Base-by-base conservation (phyloP, 1,140 invertebrate species). In the Andrena cerasifolii region DNA sequence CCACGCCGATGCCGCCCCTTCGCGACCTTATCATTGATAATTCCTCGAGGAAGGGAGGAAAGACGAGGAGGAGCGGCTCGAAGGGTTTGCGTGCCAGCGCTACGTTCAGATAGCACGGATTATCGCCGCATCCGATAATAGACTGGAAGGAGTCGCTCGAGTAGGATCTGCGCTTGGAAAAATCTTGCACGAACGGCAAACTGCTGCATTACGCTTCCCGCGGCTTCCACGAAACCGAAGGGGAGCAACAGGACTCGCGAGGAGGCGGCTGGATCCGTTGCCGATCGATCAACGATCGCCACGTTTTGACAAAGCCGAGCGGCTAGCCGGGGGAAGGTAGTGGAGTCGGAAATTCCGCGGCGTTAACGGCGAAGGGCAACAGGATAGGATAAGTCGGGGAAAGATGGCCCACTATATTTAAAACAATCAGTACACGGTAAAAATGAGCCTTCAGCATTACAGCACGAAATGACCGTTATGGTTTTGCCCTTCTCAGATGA, bases 21-120 rank as follows among this genome's bases (percentile, higher is more conserved):
- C 62, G 68, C 59, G 65, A 74, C 76, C 71, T 76, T 84, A 72
- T 84, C 82, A 66, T 75, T 75, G 76, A 75, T 83, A 74, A 83
- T 83, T 74, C 51, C 51, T 28, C 36, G 68, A 21, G 36, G 5
- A 28, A 14, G 2, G 28, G 14, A 36, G 26, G 16, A 71, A 51
- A 40, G 36, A 10, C 51, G 59, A 65, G 26, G n/a, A 24, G 7
- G 0, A 18, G 8, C 12, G 28, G 18, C 24, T n/a, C 59, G 58
- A 40, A 56, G 54, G 51, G 49, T 63, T 83, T 47, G 75, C 75
- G 58, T 70, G 63, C 33, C 66, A 51, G 18, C 28, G 40, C 16
- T 51, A 53, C 62, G 43, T 62, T 51, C 33, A 58, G 68, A 73
- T 78, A 63, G 40, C 62, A 33, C 31, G 54, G 66, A 78, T 83